phyloP scores from a whole-genome alignment of 2,113 vertebrate genomes.

The Helogale parvula region DNA sequence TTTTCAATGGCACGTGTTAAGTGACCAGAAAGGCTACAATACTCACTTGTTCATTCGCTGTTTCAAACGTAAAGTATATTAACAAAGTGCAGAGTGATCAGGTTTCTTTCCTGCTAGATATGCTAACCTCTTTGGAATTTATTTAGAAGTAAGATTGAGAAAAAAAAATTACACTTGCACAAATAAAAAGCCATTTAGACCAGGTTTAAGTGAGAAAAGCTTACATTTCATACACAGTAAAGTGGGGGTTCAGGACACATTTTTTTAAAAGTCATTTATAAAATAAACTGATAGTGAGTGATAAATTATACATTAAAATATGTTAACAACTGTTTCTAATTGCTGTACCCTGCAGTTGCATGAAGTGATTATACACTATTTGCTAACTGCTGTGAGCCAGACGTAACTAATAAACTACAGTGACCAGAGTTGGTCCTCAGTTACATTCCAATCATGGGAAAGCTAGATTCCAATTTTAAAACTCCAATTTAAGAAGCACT shows the following conservation, averaged over 20 bases:
- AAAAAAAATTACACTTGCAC: background rate
- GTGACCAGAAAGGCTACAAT: background rate
- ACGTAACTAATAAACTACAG: constrained; percentile 27
- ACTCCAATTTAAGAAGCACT: constrained; percentile 55
- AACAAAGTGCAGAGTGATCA: constrained; percentile 30
- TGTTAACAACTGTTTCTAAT: constrained; percentile 25
- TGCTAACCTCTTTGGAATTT: background rate
- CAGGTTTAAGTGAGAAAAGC: background rate
- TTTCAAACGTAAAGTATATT: background rate
- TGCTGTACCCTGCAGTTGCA: constrained; percentile 18
- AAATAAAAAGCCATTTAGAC: background rate
- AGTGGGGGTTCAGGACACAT: background rate
- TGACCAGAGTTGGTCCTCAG: background rate
- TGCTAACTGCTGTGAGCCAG: constrained; percentile 1
- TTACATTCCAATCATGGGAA: constrained; percentile 57
- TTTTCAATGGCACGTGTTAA: background rate
- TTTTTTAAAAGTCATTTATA: constrained; percentile 45
- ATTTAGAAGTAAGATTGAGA: background rate
- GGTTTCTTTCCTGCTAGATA: constrained; percentile 13
- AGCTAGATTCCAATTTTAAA: constrained; percentile 62
- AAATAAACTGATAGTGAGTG: constrained; percentile 41
- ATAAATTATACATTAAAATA: constrained; percentile 46
- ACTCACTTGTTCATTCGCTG: background rate
- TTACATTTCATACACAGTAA: background rate
- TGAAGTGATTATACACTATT: constrained; percentile 42